phyloP scores from a whole-genome alignment of 2,797 vertebrate genomes.

The Enteromius mattozi region DNA sequence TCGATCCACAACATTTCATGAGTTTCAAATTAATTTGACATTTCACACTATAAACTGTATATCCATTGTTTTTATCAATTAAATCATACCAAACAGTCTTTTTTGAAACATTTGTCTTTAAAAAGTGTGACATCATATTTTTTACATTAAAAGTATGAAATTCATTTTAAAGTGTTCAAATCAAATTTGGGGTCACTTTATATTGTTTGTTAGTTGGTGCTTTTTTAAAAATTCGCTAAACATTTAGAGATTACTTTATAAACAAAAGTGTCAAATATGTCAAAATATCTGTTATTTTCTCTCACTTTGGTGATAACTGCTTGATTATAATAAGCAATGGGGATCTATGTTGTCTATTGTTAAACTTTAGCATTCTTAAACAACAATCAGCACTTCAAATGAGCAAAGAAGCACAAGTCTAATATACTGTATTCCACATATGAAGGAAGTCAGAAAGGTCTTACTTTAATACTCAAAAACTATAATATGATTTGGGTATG shows the following conservation, averaged over 20 bases:
- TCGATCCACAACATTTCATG: not conserved
- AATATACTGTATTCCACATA: slow-evolving; percentile 64
- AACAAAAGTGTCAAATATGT: not conserved
- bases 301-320: slow-evolving; percentile 67
- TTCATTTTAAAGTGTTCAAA: not conserved
- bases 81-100: not conserved
- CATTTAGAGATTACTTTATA: not conserved
- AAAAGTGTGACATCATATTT: not conserved
- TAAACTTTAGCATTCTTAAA: not conserved
- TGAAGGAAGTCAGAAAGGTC: slow-evolving; percentile 81
- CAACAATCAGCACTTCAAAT: slow-evolving; percentile 80
- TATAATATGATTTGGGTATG: slow-evolving; percentile 82
- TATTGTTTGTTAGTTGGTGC: not conserved
- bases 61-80: not conserved
- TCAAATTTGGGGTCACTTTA: not conserved
- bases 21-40: not conserved
- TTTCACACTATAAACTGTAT: not conserved
- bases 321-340: slow-evolving; percentile 57
- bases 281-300: slow-evolving; percentile 71
- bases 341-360: not conserved
- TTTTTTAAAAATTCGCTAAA: not conserved
- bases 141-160: too few species aligned
- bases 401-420: slow-evolving; percentile 85
- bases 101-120: not conserved
- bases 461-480: slow-evolving; percentile 89